phyloP scores from a whole-genome alignment of 2,113 vertebrate genomes.

The Pseudorectes ferrugineus region DNA sequence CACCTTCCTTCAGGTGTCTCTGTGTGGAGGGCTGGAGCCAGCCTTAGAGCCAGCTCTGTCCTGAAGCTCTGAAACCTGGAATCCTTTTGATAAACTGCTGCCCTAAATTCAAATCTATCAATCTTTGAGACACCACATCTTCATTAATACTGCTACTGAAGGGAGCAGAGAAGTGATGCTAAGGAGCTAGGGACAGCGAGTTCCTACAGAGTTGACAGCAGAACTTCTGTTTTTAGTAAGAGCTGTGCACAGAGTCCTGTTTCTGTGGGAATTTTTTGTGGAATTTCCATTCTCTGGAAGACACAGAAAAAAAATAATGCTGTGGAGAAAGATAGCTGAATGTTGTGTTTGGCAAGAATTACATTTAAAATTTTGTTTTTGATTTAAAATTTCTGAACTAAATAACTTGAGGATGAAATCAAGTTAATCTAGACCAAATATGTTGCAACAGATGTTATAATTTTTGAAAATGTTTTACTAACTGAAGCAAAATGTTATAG shows the following conservation, averaged over 20 bases:
- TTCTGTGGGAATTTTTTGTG: neutral
- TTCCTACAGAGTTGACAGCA: neutral
- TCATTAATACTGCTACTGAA: neutral
- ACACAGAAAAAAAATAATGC: neutral
- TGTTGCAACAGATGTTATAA: neutral
- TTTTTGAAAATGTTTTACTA: neutral
- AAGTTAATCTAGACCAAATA: neutral
- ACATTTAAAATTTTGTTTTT: neutral
- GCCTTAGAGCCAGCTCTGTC: neutral
- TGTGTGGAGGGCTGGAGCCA: neutral
- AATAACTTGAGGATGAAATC: neutral
- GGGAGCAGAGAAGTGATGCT: neutral
- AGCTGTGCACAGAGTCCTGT: neutral
- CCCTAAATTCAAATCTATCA: neutral
- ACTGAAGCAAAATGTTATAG: neutral
- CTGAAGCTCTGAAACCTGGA: neutral
- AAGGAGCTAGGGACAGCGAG: neutral
- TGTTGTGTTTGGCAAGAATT: neutral
- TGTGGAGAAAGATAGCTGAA: neutral
- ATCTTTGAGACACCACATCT: neutral
- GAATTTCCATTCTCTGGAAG: neutral
- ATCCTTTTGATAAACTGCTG: neutral
- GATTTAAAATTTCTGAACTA: neutral
- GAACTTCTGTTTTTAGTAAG: neutral
- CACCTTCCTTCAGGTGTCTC: neutral